Evolutionary conservation across 1,140 invertebrate genomes (phyloP).

Genomic region (Lasioglossum baleicum): DNA sequence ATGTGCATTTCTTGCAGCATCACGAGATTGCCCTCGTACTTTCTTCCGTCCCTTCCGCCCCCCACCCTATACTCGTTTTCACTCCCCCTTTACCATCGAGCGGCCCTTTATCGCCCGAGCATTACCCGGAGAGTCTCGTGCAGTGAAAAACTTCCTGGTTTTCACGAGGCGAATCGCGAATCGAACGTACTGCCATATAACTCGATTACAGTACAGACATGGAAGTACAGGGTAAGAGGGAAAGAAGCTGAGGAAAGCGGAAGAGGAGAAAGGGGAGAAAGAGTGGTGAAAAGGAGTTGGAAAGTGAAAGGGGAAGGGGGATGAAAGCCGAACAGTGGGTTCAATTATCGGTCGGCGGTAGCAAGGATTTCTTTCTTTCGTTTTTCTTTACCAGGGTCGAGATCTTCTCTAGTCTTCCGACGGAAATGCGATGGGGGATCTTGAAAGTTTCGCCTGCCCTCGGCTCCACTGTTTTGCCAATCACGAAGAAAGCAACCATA

Average conservation of each 20-base stretch:
- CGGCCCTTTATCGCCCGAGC: constrained; percentile 61
- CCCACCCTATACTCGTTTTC: not conserved
- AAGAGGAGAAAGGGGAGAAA: not conserved
- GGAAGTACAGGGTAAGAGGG: not conserved
- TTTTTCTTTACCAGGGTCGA: constrained; percentile 33
- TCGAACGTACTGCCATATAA: constrained; percentile 71
- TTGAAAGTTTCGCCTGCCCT: not conserved
- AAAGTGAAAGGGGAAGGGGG: constrained; percentile 12
- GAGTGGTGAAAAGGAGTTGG: constrained; percentile 1
- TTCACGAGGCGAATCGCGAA: constrained; percentile 70
- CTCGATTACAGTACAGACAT: constrained; percentile 68
- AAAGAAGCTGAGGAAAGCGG: not conserved
- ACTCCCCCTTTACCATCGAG: constrained; percentile 24
- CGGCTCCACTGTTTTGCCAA: constrained; percentile 13
- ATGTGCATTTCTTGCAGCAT: constrained; percentile 64
- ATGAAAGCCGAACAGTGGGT: constrained; percentile 61
- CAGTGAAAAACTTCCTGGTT: constrained; percentile 71
- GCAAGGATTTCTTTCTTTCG: constrained; percentile 40
- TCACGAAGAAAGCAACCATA: not conserved
- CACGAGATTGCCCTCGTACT: constrained; percentile 62
- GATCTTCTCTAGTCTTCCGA: constrained; percentile 15
- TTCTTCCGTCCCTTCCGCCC: constrained; percentile 17
- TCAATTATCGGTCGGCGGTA: constrained; percentile 69
- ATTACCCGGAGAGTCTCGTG: constrained; percentile 49
- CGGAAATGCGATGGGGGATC: constrained; percentile 1